These are phyloP conservation scores for Coptotermes formosanus DNA, from an alignment of 1,140 invertebrate genomes.

Conservation along the genomic window DNA sequence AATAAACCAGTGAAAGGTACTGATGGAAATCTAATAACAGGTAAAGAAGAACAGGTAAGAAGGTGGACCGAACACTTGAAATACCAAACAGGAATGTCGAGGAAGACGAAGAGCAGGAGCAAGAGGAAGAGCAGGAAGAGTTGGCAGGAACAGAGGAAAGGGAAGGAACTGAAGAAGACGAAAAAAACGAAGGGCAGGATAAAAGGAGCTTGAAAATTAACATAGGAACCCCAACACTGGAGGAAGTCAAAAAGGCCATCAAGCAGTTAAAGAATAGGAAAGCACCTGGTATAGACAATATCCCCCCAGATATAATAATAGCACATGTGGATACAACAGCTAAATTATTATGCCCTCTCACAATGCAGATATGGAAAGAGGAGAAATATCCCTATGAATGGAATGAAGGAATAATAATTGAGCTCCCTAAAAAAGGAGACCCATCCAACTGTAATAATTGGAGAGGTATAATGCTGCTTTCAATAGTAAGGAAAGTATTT, in stretches of 20 bases:
- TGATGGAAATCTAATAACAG: not conserved
- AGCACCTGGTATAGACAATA: not conserved
- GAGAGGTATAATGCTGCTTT: no score
- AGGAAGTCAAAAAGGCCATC: not conserved
- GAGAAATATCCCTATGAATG: no score
- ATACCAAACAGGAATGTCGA: not conserved
- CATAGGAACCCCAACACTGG: not conserved
- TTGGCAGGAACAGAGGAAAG: no score
- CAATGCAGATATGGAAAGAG: no score
- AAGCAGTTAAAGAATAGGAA: not conserved
- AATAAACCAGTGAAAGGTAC: not conserved
- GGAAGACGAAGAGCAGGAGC: no score
- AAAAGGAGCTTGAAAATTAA: not conserved
- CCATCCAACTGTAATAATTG: no score
- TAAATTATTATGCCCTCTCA: no score
- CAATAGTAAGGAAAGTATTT: no score
- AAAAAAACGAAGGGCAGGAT: not conserved
- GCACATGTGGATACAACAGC: not conserved
- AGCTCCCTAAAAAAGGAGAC: no score
- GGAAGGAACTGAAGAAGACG: no score
- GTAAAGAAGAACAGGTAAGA: not conserved
- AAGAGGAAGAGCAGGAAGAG: no score
- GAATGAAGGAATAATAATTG: no score
- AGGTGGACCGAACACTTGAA: not conserved
- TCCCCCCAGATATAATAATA: not conserved